Conservation (phyloP, 2,888 invertebrate genomes). For the Callyntrura guangdongensis region DNA sequence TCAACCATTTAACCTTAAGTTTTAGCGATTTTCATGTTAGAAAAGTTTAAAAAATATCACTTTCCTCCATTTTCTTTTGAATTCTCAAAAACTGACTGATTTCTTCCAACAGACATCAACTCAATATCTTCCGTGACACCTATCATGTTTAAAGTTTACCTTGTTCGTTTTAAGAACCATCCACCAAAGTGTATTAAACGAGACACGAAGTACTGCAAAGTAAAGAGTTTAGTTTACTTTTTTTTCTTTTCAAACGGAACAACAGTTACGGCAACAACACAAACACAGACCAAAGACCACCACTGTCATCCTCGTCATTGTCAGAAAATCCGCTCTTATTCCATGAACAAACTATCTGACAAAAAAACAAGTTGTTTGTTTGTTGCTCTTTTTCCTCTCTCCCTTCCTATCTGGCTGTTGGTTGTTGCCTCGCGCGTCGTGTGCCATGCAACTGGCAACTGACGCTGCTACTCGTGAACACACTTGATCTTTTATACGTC, state of each 20-base stretch:
- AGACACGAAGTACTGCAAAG: background rate
- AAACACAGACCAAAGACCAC: background rate
- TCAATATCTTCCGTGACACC: too few species aligned
- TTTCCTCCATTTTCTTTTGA: too few species aligned
- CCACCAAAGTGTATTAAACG: too few species aligned
- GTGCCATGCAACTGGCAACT: constrained; percentile 9
- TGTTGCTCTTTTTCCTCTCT: background rate
- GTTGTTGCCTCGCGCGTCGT: background rate
- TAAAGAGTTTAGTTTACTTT: background rate
- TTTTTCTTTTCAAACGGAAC: background rate
- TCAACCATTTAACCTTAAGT: too few species aligned
- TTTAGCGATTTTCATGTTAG: too few species aligned
- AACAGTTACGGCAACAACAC: background rate
- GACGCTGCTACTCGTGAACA: background rate
- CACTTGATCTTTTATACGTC: background rate
- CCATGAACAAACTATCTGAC: too few species aligned
- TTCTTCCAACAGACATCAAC: too few species aligned
- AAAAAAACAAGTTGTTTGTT: constrained; percentile 23
- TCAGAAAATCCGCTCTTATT: background rate
- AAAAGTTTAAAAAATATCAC: too few species aligned
- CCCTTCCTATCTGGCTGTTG: background rate
- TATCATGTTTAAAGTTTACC: background rate
- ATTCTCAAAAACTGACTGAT: too few species aligned
- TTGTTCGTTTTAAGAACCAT: background rate
- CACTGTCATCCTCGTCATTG: background rate